Percentiles rank a stretch among this genome's conserved stretches.
phyloP scores from a whole-genome alignment of 2,113 vertebrate genomes.

The Gasterosteus nipponicus region DNA sequence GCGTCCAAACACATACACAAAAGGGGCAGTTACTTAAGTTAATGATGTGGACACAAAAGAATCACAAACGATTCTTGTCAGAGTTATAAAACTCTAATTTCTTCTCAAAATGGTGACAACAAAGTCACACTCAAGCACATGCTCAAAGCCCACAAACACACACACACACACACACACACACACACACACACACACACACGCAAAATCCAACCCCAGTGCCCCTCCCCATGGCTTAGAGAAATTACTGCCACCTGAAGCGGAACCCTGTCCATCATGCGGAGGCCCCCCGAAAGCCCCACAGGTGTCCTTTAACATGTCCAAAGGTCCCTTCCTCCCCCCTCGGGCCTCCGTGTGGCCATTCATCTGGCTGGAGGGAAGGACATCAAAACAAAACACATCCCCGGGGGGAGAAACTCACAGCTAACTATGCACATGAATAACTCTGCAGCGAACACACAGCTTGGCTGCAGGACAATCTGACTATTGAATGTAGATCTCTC shows the following conservation, averaged over 20 bases:
- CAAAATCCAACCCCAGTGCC: constrained; percentile 34
- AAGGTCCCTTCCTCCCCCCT: constrained; percentile 33
- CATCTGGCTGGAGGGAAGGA: constrained; percentile 64
- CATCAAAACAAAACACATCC: constrained; percentile 77
- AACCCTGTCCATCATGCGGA: constrained; percentile 76
- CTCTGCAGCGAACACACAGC: constrained; percentile 48
- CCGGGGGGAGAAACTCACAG: constrained; percentile 54
- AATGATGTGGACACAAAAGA: background rate
- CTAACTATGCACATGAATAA: constrained; percentile 60
- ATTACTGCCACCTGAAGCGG: constrained; percentile 80
- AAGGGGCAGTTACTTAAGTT: background rate
- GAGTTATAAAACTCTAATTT: background rate
- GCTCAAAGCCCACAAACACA: background rate
- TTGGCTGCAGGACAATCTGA: constrained; percentile 44
- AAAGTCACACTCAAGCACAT: background rate
- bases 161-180: background rate
- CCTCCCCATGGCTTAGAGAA: constrained; percentile 63
- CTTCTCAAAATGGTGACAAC: background rate
- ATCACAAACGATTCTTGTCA: background rate
- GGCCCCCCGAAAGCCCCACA: constrained; percentile 73
- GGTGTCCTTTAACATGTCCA: constrained; percentile 78
- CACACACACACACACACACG: constrained; percentile 16
- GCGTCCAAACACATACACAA: background rate
- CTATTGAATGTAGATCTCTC: constrained; percentile 17
- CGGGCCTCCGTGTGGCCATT: constrained; percentile 73